Conservation (phyloP, 2,113 vertebrate genomes). For the Platysteira castanea region DNA sequence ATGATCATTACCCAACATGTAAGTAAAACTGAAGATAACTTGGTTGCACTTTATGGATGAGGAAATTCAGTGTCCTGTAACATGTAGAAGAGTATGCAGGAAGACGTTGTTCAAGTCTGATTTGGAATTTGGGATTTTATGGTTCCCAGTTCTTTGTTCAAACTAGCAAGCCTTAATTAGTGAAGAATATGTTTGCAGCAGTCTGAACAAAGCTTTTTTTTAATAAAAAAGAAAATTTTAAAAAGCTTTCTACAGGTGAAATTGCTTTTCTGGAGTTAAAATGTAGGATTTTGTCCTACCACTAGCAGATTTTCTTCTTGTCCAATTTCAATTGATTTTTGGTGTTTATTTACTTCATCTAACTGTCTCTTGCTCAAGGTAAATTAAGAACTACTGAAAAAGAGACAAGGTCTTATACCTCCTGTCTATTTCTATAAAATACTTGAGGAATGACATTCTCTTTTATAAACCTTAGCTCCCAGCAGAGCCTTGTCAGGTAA, state of each 20-base stretch:
- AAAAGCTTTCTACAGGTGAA: background rate
- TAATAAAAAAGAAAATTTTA: background rate
- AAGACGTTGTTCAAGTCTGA: background rate
- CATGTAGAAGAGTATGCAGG: background rate
- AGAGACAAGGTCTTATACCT: background rate
- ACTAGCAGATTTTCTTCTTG: background rate
- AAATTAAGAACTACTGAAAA: background rate
- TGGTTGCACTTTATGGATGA: background rate
- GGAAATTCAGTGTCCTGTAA: background rate
- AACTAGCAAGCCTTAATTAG: background rate
- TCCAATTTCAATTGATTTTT: background rate
- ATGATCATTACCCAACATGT: background rate
- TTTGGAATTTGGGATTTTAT: background rate
- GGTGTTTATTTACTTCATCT: background rate
- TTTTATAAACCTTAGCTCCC: background rate
- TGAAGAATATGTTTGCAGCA: background rate
- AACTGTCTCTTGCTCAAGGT: background rate
- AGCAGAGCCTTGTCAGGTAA: background rate
- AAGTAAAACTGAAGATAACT: background rate
- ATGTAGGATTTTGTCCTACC: background rate
- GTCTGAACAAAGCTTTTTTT: background rate
- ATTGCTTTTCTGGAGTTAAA: background rate
- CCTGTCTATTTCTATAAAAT: background rate
- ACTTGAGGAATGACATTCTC: background rate
- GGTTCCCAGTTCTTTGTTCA: background rate